These are phyloP conservation scores for Ictalurus furcatus DNA, from an alignment of 2,113 vertebrate genomes.

Conservation along the genomic window DNA sequence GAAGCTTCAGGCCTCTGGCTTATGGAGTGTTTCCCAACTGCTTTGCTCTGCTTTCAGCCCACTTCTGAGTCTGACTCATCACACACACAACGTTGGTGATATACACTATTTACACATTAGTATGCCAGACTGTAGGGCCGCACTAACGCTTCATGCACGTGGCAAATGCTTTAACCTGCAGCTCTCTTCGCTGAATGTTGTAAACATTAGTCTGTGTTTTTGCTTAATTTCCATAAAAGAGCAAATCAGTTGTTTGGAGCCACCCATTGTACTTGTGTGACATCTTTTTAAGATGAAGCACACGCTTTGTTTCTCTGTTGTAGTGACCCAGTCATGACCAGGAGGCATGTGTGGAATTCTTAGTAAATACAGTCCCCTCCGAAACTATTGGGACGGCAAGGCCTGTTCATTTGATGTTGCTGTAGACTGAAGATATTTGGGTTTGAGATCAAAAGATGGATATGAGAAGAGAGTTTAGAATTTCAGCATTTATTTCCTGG, in stretches of 20 bases:
- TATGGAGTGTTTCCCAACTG: conserved; percentile 37
- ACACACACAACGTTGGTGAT: background rate
- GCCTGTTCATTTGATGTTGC: too few relatives aligned
- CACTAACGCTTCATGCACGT: background rate
- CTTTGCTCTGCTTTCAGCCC: conserved; percentile 33
- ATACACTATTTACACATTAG: background rate
- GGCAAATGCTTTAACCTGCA: background rate
- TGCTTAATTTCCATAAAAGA: background rate
- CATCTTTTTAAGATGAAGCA: background rate
- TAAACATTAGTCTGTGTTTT: background rate
- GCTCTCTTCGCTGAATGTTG: background rate
- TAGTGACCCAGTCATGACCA: background rate
- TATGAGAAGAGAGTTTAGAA: too few relatives aligned
- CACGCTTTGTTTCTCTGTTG: background rate
- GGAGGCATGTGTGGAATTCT: background rate
- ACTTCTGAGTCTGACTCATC: conserved; percentile 35
- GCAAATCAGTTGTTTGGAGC: background rate
- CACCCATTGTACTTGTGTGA: too few relatives aligned
- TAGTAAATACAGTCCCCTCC: background rate
- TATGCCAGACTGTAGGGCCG: background rate
- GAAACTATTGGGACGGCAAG: too few relatives aligned
- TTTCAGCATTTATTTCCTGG: too few relatives aligned
- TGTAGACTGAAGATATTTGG: too few relatives aligned
- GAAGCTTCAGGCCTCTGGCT: conserved; percentile 33
- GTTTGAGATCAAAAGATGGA: too few relatives aligned